A percentile compares a stretch with the other conserved stretches of the same genome.
These are phyloP conservation scores for Piprites chloris DNA, from an alignment of 2,113 vertebrate species.

Conservation along the genomic window DNA sequence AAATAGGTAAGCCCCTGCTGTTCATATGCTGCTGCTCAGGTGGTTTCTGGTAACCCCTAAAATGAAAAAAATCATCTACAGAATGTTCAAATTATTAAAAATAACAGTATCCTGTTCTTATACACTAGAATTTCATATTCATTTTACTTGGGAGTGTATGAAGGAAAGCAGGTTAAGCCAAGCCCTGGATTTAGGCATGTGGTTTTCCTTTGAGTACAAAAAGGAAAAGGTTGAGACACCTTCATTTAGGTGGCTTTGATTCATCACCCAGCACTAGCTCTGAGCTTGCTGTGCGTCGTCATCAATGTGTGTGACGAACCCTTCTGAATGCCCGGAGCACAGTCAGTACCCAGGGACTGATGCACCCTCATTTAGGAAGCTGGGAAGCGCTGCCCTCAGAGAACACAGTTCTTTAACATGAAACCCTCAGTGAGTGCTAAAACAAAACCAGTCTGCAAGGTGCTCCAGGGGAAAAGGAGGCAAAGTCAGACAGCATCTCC, in stretches of 20 bases:
- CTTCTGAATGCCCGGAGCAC: not conserved
- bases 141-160: not conserved
- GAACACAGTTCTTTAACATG: not conserved
- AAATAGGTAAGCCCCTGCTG: not conserved
- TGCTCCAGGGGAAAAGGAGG: not conserved
- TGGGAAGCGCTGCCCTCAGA: not conserved
- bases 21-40: not conserved
- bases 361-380: rapidly evolving
- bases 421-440: not conserved
- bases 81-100: not conserved
- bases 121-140: not conserved
- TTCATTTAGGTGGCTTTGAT: not conserved
- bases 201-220: not conserved
- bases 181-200: not conserved
- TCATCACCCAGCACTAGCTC: not conserved
- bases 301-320: not conserved
- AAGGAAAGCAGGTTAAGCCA: not conserved
- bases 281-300: not conserved
- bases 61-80: not conserved
- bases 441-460: not conserved
- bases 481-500: not conserved
- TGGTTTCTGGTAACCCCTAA: not conserved
- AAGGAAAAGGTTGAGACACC: not conserved
- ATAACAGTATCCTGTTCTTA: not conserved
- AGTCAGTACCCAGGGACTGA: not conserved